Base-by-base conservation (phyloP, 2,113 vertebrate genomes). In the Dryoscopus gambensis region DNA sequence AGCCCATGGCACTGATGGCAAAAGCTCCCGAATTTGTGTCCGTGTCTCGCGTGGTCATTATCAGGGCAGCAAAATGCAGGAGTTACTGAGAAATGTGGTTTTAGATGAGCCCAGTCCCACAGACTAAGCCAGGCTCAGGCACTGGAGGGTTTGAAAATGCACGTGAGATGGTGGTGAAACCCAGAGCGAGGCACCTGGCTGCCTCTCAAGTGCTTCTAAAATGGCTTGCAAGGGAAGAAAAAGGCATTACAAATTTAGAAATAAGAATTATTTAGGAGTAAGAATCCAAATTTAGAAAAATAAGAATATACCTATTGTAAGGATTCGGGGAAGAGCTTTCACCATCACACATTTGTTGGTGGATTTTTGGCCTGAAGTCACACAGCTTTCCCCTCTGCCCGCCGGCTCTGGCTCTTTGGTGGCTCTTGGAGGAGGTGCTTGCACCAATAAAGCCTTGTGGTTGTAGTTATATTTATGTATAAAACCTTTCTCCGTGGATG, bases 331-430 rank as follows among this genome's bases (percentile, higher is more conserved):
- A 35, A 57, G 35, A 46, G 7, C 17, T 47, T 60, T 52, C 46
- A 8, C 28, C 18, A 2, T 39, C 69, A 18, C 27, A 15, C 3
- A 0, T 0, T 2, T 30, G 14, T 69, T 19, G 11, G 22, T 22
- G 35, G 49, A 23, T 63, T 78, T 80, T 7, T 37, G 30, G 21
- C 35, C 47, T n/a, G 49, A 27, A 25, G n/a, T n/a, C 7, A 0
- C 5, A 7, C 57, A 55, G 49, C 55, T 81, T 65, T 11, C 4
- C 25, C 46, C 40, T 50, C 46, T 23, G 56, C 68, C 33, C 42
- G 57, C 9, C 35, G 80, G 33, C 28, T n/a, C 47, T 50, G 73
- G 33, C 56, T 56, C 52, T 56, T 55, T 11, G 39, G 35, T 55
- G 57, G 27, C 73, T 50, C 35, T 23, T 20, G 33, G 40, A 52